Base-by-base conservation (phyloP, 2,888 invertebrate species). In the Sabellastarte sp. region DNA sequence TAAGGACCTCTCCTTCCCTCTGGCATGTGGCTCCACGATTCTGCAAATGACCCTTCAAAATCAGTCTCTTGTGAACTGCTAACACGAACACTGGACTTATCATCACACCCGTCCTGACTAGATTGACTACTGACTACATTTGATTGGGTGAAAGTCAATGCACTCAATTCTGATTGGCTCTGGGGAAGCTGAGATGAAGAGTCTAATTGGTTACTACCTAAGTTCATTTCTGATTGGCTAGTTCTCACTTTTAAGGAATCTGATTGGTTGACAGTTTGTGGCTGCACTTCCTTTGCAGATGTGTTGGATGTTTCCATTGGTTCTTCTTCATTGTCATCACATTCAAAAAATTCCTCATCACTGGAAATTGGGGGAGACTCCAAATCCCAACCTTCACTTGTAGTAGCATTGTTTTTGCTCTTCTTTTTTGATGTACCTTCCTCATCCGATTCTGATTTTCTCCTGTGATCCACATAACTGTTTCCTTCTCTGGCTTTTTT, bases 1-100 rank as follows among this genome's bases (percentile, higher is more conserved):
- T 90, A 88, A 74, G 88, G 89, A 33, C 88, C 87, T 32, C 90
- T 81, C 67, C 93, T 86, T 3, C 93, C 93, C 57, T 89, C 89
- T 15, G 41, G 41, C 41, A 41, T 41, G 41, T 41, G 41, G 10
- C 41, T 20, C 10, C 20, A 41, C 10, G 20, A 10, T 15, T 41
- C 41, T 15, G 20, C 41, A 41, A 41, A 41, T 20, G 41, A 41
- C 10, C 10, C 41, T 10, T 41, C 41, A 41, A 10, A 15, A 20
- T 41, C 41, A 10, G 31, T 59, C 60, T 15, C 26, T 50, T 3
- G 55, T 2, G 20, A 29, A 15, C 10, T 31, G 28, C 33, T 61
- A 30, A 5, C 32, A 41, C 41, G 41, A 10, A 26, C 15, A 26
- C 41, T 20, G 20, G 10, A 15, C 20, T 41, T 41, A 41, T 41